Percentiles rank a stretch among this genome's conserved stretches.
These are phyloP conservation scores for Centroberyx gerrardi DNA, from an alignment of 2,797 vertebrate species.

Conservation along the genomic window DNA sequence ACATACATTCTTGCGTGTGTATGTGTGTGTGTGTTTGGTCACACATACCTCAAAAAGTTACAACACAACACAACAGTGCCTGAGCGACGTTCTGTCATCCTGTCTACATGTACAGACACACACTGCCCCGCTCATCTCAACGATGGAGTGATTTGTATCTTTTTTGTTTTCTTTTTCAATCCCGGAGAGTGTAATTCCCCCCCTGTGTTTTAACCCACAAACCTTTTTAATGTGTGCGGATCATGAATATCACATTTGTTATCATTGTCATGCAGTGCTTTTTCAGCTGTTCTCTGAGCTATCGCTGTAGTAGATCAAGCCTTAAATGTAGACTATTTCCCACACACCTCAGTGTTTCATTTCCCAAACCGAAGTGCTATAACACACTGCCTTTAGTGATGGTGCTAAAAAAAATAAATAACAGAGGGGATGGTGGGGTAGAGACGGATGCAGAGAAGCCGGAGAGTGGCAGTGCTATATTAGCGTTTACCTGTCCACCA, in stretches of 20 bases:
- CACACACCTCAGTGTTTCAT: conserved; percentile 57
- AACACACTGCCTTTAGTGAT: conserved; percentile 61
- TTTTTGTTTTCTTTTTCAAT: conserved; percentile 36
- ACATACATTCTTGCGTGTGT: conserved; percentile 36
- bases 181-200: neutral
- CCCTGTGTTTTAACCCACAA: conserved; percentile 14
- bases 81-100: conserved; percentile 64
- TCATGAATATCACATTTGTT: conserved; percentile 28
- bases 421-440: neutral
- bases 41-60: conserved; percentile 63
- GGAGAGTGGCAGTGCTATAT: conserved; percentile 56
- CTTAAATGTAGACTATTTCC: conserved; percentile 59
- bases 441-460: conserved; percentile 1
- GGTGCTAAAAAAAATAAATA: conserved; percentile 50
- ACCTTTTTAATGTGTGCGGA: conserved; percentile 14
- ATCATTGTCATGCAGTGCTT: conserved; percentile 54
- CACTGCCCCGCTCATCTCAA: conserved; percentile 55
- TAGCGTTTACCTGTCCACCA: conserved; percentile 62
- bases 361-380: conserved; percentile 77
- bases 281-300: conserved; percentile 1
- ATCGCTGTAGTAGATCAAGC: conserved; percentile 63
- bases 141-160: conserved; percentile 56
- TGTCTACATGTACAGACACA: conserved; percentile 53
- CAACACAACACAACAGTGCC: conserved; percentile 74
- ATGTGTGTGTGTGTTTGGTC: conserved; percentile 46